Percentiles rank a stretch among this genome's conserved stretches.
Conservation (phyloP, 2,797 vertebrate genomes). For the Micrastur ruficollis region DNA sequence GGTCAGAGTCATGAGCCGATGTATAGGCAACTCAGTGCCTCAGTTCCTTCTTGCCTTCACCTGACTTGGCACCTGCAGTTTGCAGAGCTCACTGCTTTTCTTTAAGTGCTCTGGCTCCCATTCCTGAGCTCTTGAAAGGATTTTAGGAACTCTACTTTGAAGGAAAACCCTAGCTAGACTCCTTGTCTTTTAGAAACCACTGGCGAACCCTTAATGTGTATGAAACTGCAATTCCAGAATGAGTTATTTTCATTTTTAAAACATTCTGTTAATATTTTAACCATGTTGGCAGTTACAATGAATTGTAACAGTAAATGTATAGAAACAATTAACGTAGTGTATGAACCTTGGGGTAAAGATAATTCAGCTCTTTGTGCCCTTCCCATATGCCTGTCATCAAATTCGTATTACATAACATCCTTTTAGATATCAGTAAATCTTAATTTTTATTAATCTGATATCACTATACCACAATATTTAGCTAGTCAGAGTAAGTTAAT, state of each 20-base stretch:
- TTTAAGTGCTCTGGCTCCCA: background rate
- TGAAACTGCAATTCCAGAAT: background rate
- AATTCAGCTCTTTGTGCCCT: background rate
- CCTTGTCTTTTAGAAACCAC: background rate
- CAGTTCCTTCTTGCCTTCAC: background rate
- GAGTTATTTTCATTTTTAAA: background rate
- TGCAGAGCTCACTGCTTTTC: background rate
- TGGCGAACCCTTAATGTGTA: background rate
- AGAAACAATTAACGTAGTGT: background rate
- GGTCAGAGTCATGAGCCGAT: background rate
- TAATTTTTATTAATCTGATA: background rate
- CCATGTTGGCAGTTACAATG: background rate
- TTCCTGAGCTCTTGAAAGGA: background rate
- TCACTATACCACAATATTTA: background rate
- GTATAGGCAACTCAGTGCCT: background rate
- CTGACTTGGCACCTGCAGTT: fast-evolving
- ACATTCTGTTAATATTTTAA: background rate
- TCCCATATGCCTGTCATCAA: background rate
- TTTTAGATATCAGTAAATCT: background rate
- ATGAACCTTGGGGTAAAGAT: background rate
- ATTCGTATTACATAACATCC: background rate
- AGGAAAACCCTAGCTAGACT: background rate
- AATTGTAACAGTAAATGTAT: background rate
- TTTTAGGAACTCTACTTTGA: background rate
- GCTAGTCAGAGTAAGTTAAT: background rate